Conservation (phyloP, 2,797 vertebrate species). For the Anabacerthia variegaticeps region DNA sequence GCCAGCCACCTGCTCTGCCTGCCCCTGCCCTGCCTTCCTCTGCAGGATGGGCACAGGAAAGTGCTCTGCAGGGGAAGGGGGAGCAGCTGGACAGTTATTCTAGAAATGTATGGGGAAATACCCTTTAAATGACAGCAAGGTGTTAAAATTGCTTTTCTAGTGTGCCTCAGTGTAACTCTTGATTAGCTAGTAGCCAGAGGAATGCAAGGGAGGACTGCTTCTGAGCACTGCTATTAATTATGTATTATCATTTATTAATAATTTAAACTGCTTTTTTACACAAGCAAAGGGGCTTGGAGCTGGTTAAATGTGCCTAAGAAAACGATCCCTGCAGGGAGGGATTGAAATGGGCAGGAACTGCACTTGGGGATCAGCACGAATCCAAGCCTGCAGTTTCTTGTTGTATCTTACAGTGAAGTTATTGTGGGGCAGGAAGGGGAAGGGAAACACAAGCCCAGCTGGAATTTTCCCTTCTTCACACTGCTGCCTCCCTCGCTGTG, state of each 20-base stretch:
- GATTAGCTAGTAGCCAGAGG: background rate
- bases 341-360: background rate
- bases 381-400: background rate
- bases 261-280: constrained; percentile 14
- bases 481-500: background rate
- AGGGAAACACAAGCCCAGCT: background rate
- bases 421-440: background rate
- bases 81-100: rapidly evolving
- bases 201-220: background rate
- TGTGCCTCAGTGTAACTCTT: background rate
- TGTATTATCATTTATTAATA: constrained; percentile 23
- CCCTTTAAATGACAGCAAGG: background rate
- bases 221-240: constrained; percentile 9
- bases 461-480: background rate
- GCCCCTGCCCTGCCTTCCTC: rapidly evolving
- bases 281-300: background rate
- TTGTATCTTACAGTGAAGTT: background rate
- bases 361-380: background rate
- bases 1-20: background rate
- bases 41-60: background rate
- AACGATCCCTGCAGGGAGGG: background rate
- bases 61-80: background rate
- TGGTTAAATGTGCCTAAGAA: background rate
- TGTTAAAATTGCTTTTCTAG: background rate
- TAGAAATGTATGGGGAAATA: background rate